A percentile compares a stretch with the other conserved stretches of the same genome.
phyloP scores from a whole-genome alignment of 2,888 invertebrate genomes.

The Conus canariensis region DNA sequence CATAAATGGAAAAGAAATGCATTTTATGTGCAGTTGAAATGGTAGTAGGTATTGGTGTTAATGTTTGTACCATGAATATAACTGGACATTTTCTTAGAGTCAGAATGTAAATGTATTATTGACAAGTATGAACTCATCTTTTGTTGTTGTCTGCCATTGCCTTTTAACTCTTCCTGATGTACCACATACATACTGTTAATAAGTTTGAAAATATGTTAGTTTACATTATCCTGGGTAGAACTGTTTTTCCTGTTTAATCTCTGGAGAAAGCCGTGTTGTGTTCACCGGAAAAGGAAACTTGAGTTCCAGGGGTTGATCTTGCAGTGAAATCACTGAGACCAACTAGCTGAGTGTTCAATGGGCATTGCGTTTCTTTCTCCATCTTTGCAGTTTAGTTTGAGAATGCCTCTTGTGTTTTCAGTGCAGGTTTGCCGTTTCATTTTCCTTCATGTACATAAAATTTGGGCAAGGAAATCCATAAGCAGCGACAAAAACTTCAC shows the following conservation, averaged over 20 bases:
- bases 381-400: neutral
- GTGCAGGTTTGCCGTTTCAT: conserved; percentile 16
- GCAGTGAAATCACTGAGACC: neutral
- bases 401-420: conserved; percentile 10
- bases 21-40: neutral
- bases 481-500: conserved; percentile 5
- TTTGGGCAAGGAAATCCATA: neutral
- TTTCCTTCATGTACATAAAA: conserved; percentile 27
- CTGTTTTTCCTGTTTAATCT: neutral
- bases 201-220: too few species aligned
- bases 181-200: too few species aligned
- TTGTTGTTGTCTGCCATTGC: too few species aligned
- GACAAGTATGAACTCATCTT: neutral
- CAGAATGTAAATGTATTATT: neutral
- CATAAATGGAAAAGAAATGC: neutral
- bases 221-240: too few species aligned
- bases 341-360: neutral
- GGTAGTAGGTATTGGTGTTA: neutral
- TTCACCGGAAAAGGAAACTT: neutral
- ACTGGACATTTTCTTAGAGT: neutral
- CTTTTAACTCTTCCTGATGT: too few species aligned
- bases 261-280: neutral
- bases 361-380: neutral
- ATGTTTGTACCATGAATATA: too few species aligned
- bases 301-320: neutral